Evolutionary conservation across 2,888 invertebrate species (phyloP), one percentile per base, ranked within the genome.

Genomic region (Noctua janthina): DNA sequence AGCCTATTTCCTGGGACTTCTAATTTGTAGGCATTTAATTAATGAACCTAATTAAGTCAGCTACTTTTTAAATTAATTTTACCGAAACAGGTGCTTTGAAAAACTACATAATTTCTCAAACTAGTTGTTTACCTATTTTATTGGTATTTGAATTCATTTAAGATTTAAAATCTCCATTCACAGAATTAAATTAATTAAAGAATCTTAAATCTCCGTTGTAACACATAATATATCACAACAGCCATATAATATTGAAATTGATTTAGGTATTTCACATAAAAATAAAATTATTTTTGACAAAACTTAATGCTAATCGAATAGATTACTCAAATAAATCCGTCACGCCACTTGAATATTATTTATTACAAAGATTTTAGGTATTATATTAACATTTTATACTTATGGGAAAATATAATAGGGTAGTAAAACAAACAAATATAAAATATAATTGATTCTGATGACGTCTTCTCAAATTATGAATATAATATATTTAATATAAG

Each of bases 361-460:
- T 87, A 74, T 72, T 56, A 72, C 15, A 17, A 39, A 39, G 10
- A 62, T 54, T 35, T 59, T 67, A 62, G 29, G 29, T 35, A 70
- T 35, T 49, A 66, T 49, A 70, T 68, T 66, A 66, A 71, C 76
- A 82, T 70, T 68, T 56, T 68, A 74, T 75, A 73, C 51, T 77
- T 79, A 87, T 90, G 88, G 79, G 88, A 90, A 86, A 84, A 86
- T 78, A 69, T 79, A 69, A 74, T 73, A 29, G 20, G n/a, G 29
- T 46, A 51, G n/a, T 62, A 79, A 82, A 80, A 73, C 67, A 79
- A 83, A 87, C 49, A 82, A 72, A 79, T 67, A 51, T 23, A 83
- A 74, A 66, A 35, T 62, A 49, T 75, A 83, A 75, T 64, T 66
- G 54, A 66, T 62, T 69, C 49, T 51, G 62, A 80, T 89, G 86